phyloP scores from a whole-genome alignment of 2,888 invertebrate species.

The Pseudococcus jackbeardsleyi region DNA sequence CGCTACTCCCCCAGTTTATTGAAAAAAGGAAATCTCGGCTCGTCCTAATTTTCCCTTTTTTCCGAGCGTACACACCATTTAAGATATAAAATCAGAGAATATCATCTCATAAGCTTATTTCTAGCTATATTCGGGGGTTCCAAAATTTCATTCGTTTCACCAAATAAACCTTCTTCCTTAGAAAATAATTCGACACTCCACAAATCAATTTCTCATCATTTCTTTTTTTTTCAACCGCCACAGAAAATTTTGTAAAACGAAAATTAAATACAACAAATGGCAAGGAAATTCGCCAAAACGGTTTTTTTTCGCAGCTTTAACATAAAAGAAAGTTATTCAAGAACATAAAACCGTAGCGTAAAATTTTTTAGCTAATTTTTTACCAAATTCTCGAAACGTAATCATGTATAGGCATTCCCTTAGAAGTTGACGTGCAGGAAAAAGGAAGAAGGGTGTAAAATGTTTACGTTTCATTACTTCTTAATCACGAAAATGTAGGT shows the following conservation, averaged over 20 bases:
- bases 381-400: constrained; percentile 39
- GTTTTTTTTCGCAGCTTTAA: background rate
- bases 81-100: too few relatives aligned
- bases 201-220: too few relatives aligned
- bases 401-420: constrained; percentile 16
- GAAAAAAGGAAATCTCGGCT: too few relatives aligned
- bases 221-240: background rate
- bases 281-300: background rate
- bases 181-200: too few relatives aligned
- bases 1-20: too few relatives aligned
- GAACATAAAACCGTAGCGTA: constrained; percentile 20
- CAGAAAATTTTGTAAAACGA: background rate
- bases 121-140: too few relatives aligned
- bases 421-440: constrained; percentile 4
- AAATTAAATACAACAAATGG: background rate
- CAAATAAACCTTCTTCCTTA: too few relatives aligned
- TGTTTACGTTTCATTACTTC: constrained; percentile 37
- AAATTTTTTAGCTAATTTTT: constrained; percentile 37
- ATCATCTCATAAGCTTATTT: too few relatives aligned
- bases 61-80: too few relatives aligned
- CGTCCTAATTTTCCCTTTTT: too few relatives aligned
- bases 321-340: constrained; percentile 9
- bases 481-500: constrained; percentile 31
- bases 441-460: background rate
- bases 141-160: too few relatives aligned